Conservation (phyloP, 2,888 invertebrate genomes). For the Abscondita cerata region DNA sequence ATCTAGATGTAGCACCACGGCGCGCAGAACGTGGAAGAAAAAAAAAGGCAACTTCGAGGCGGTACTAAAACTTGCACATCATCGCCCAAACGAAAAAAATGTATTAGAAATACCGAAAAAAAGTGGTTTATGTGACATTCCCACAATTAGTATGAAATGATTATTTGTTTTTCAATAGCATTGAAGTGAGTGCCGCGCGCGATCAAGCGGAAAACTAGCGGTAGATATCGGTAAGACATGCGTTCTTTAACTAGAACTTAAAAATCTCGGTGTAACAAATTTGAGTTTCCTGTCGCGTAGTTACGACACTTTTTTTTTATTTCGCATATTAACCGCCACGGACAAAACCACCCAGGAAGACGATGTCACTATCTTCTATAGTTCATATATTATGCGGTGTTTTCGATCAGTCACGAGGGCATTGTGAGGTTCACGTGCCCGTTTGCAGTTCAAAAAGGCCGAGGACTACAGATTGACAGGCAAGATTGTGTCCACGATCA, state of each 20-base stretch:
- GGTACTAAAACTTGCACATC: conserved; percentile 13
- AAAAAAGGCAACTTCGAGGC: conserved; percentile 5
- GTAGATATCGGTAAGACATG: conserved; percentile 31
- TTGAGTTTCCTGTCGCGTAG: conserved; percentile 38
- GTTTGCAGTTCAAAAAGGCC: conserved; percentile 49
- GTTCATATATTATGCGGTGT: conserved; percentile 30
- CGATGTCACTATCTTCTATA: conserved; percentile 20
- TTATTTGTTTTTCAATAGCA: conserved; percentile 34
- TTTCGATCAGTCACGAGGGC: conserved; percentile 47
- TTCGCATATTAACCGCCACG: neutral
- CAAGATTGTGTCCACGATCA: conserved; percentile 50
- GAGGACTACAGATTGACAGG: conserved; percentile 48
- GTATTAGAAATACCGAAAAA: conserved; percentile 25
- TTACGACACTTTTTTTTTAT: conserved; percentile 27
- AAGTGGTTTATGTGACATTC: conserved; percentile 28
- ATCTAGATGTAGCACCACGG: conserved; percentile 25
- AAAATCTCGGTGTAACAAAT: conserved; percentile 36
- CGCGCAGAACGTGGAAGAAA: conserved; percentile 29
- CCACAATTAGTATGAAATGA: conserved; percentile 31
- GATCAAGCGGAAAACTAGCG: conserved; percentile 35
- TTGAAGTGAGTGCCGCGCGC: conserved; percentile 31
- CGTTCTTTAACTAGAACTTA: conserved; percentile 28
- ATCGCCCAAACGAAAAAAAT: conserved; percentile 16
- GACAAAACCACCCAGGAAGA: conserved; percentile 28
- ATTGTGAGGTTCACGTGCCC: conserved; percentile 50